A percentile compares a stretch with the other conserved stretches of the same genome.
Evolutionary conservation across 2,113 vertebrate genomes (phyloP).

Genomic region (Onychostruthus taczanowskii): DNA sequence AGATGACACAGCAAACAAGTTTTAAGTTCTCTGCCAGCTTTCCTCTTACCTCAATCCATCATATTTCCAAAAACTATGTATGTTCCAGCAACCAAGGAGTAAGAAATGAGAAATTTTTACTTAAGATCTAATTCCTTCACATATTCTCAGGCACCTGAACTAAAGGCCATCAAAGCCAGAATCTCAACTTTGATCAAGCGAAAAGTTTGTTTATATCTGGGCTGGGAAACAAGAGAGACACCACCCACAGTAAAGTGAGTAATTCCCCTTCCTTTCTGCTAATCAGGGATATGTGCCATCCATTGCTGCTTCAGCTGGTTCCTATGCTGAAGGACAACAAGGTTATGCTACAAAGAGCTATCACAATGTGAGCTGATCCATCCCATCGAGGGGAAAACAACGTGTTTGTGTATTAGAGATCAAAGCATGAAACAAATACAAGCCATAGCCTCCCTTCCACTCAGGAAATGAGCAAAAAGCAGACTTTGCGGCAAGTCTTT

Average conservation of each 20-base stretch:
- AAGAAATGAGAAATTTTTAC: neutral
- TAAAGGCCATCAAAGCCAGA: neutral
- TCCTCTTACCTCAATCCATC: neutral
- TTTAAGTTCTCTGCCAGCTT: neutral
- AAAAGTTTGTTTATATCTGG: neutral
- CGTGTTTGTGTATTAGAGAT: neutral
- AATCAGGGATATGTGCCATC: neutral
- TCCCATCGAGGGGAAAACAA: neutral
- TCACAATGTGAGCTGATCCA: neutral
- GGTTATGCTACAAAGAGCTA: neutral
- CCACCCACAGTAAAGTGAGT: rapidly evolving
- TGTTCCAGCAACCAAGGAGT: neutral
- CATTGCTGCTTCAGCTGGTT: neutral
- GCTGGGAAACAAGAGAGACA: neutral
- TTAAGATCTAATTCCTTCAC: neutral
- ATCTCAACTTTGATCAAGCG: neutral
- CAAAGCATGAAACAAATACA: neutral
- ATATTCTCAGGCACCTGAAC: neutral
- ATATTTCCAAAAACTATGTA: neutral
- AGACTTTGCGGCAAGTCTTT: neutral
- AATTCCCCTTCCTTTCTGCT: neutral
- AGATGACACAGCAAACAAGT: neutral
- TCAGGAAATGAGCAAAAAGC: neutral
- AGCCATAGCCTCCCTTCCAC: neutral
- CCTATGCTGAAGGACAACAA: neutral